Evolutionary conservation across 2,113 vertebrate genomes (phyloP).

Genomic region (Paedocypris sp.): DNA sequence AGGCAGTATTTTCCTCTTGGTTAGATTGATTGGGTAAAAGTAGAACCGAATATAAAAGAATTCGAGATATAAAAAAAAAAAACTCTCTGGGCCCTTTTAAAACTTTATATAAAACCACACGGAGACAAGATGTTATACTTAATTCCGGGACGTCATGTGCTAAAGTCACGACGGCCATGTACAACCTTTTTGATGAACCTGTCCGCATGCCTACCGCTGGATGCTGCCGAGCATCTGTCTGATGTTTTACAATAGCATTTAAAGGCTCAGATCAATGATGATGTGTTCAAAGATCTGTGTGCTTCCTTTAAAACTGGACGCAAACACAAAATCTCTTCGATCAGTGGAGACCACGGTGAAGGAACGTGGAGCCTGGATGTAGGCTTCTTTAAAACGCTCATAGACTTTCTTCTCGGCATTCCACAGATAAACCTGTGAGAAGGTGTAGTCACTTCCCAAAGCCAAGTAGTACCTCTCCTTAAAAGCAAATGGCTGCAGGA

Average conservation of each 20-base stretch:
- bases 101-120: slow-evolving; percentile 8
- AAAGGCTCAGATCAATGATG: slow-evolving; percentile 86
- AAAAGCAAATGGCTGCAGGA: slow-evolving; percentile 85
- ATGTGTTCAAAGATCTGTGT: slow-evolving; percentile 95
- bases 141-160: slow-evolving; percentile 15
- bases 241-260: slow-evolving; percentile 47
- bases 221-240: not conserved
- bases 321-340: slow-evolving; percentile 90
- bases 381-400: slow-evolving; percentile 88
- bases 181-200: not conserved
- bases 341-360: slow-evolving; percentile 92
- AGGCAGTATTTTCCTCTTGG: not conserved
- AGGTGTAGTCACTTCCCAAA: slow-evolving; percentile 92
- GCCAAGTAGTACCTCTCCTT: slow-evolving; percentile 85
- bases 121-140: slow-evolving; percentile 14
- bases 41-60: not conserved
- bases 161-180: slow-evolving; percentile 15
- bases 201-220: not conserved
- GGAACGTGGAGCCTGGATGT: slow-evolving; percentile 87
- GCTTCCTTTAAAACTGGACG: slow-evolving; percentile 94
- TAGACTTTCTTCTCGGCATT: slow-evolving; percentile 76
- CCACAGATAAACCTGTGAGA: slow-evolving; percentile 95
- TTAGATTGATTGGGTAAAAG: not conserved
- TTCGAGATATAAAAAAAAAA: not conserved
- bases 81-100: not conserved